Conservation (phyloP, 1,140 invertebrate genomes). For the Geopemphigus sp. region DNA sequence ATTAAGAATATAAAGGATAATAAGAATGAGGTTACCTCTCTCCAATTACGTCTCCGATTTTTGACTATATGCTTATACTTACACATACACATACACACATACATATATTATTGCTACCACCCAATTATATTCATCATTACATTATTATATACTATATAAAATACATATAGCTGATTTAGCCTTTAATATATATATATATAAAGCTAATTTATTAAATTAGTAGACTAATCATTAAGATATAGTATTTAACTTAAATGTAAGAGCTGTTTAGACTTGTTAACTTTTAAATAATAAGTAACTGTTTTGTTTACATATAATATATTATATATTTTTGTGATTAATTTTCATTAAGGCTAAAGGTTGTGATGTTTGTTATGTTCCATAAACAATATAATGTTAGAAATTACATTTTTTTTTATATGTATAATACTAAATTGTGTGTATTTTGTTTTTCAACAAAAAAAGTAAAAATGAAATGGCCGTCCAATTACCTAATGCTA, state of each 20-base stretch:
- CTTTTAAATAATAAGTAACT: slow-evolving; percentile 36
- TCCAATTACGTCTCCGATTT: too few species aligned
- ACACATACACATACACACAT: too few species aligned
- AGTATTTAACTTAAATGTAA: slow-evolving; percentile 23
- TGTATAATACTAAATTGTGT: slow-evolving; percentile 1
- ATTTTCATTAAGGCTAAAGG: slow-evolving; percentile 45
- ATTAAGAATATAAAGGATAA: too few species aligned
- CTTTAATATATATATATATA: neutral
- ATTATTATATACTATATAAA: slow-evolving; percentile 12
- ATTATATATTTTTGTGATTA: slow-evolving; percentile 41
- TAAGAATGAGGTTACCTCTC: too few species aligned
- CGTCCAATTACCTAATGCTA: slow-evolving; percentile 35
- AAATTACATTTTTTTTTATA: slow-evolving; percentile 19
- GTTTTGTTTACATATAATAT: slow-evolving; percentile 36
- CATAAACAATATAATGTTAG: neutral
- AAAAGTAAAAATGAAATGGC: neutral
- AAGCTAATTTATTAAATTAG: slow-evolving; percentile 32
- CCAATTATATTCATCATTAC: neutral
- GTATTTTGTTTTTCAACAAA: slow-evolving; percentile 23
- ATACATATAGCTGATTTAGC: slow-evolving; percentile 16
- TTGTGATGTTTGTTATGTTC: slow-evolving; percentile 50
- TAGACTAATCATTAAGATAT: slow-evolving; percentile 1
- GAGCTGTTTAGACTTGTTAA: slow-evolving; percentile 43
- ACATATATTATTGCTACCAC: neutral
- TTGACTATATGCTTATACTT: too few species aligned